A percentile compares a stretch with the other conserved stretches of the same genome.
phyloP scores from a whole-genome alignment of 2,888 invertebrate genomes.

The Neria commutata region DNA sequence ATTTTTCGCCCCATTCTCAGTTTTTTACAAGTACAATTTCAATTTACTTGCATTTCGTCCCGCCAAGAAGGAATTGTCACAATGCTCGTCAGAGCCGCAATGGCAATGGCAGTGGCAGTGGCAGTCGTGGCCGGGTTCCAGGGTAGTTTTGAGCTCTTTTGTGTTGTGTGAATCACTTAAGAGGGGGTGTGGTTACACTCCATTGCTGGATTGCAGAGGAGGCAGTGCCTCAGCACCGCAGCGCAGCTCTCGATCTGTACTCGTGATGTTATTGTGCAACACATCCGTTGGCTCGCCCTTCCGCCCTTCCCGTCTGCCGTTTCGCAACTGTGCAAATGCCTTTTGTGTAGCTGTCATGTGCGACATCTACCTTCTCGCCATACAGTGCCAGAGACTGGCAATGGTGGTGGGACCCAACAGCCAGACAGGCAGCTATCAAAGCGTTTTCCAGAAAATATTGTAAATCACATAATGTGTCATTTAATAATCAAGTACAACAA shows the following conservation, averaged over 20 bases:
- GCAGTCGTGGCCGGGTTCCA: too few species aligned
- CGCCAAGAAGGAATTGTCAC: background rate
- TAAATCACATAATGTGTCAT: slow-evolving; percentile 59
- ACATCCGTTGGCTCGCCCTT: slow-evolving; percentile 5
- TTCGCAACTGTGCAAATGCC: slow-evolving; percentile 43
- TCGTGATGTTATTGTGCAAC: background rate
- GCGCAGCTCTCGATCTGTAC: background rate
- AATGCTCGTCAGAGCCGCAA: too few species aligned
- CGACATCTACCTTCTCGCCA: too few species aligned
- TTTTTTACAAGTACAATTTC: background rate
- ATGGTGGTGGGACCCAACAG: background rate
- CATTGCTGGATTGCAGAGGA: too few species aligned
- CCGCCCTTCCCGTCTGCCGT: background rate
- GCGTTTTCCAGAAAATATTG: slow-evolving; percentile 37
- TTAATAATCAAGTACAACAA: slow-evolving; percentile 54
- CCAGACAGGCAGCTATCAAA: slow-evolving; percentile 6
- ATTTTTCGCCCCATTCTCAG: background rate
- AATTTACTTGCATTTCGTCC: background rate
- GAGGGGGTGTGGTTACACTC: slow-evolving; percentile 29
- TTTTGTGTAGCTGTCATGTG: slow-evolving; percentile 46
- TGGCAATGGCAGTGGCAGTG: too few species aligned
- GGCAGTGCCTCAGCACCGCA: too few species aligned
- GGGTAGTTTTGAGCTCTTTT: background rate
- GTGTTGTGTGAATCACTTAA: slow-evolving; percentile 14
- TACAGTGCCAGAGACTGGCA: background rate